Base-by-base conservation (phyloP, 92 coral and sea anemone species). In the Porites lobata region DNA sequence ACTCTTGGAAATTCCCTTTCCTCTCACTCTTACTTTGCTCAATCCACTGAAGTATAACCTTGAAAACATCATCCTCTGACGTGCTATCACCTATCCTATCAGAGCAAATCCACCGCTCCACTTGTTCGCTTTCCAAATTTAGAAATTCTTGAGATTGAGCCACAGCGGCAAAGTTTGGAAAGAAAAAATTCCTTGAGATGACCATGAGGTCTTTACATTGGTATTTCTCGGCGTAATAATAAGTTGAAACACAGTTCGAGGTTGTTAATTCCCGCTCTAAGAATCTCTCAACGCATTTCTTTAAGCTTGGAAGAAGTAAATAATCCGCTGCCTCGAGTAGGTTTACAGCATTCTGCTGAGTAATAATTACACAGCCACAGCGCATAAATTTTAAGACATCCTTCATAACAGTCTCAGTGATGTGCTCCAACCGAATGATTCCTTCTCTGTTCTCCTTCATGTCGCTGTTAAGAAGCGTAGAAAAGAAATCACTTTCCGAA, bases 361-460 rank as follows among this genome's bases (percentile, higher is more conserved):
- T 65, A 14, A 72, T 7, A 9, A 7, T 14, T 14, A 72, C 52
- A 8, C 7, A 4, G 6, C 51, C 77, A 72, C 51, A 38, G 52
- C 22, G 58, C 15, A 24, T 24, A 11, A 22, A 72, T 6, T 26
- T 1, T 8, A 72, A 19, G 8, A 72, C 77, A 7, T 51, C 52
- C 1, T 7, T 51, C 77, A 72, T 72, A 17, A 51, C 77, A 72
- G 50, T 1, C 58, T 38, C 56, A 24, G 54, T 72, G 52, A 29
- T 72, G n/a, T 72, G n/a, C 22, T 72, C 22, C 18, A 72, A 19
- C 6, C 52, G 58, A 72, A 72, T 18, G 8, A 38, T 26, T 13
- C 58, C 52, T 17, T 72, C n/a, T n/a, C 77, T 17, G 52, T 72
- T 72, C 13, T 72, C 77, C 77, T 22, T 72, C 77, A 72, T 72